A percentile compares a stretch with the other conserved stretches of the same genome.
These are phyloP conservation scores for Argyresthia goedartella DNA, from an alignment of 2,888 invertebrate species.

Conservation along the genomic window DNA sequence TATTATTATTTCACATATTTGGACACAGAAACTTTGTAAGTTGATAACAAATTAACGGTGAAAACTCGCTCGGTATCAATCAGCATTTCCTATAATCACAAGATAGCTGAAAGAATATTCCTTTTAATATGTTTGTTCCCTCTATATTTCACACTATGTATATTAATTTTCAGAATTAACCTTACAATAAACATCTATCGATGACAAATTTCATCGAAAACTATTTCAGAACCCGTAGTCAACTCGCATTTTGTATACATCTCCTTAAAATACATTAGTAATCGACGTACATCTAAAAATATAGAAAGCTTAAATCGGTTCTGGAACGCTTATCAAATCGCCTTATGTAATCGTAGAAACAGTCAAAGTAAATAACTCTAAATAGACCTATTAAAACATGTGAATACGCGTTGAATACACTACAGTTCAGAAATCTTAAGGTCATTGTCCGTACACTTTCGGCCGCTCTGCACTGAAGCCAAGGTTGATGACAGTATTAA, in stretches of 20 bases:
- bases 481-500: slow-evolving; percentile 55
- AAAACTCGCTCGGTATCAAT: too few relatives aligned
- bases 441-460: not conserved
- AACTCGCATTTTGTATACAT: slow-evolving; percentile 22
- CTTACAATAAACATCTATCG: slow-evolving; percentile 15
- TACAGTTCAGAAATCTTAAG: too few relatives aligned
- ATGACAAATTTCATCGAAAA: slow-evolving; percentile 10
- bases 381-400: not conserved
- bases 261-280: not conserved
- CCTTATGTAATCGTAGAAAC: not conserved
- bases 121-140: too few relatives aligned
- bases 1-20: too few relatives aligned
- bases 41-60: too few relatives aligned
- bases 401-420: not conserved
- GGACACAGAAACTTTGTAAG: too few relatives aligned
- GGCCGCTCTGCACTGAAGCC: not conserved
- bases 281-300: not conserved
- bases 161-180: slow-evolving; percentile 13
- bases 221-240: slow-evolving; percentile 62
- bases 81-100: too few relatives aligned
- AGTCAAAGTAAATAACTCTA: not conserved
- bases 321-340: not conserved
- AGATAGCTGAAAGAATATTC: too few relatives aligned
- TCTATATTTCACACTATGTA: too few relatives aligned
- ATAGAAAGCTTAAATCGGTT: not conserved